Conservation (phyloP, 2,113 vertebrate genomes). For the Cyprinodon brontotheroides region DNA sequence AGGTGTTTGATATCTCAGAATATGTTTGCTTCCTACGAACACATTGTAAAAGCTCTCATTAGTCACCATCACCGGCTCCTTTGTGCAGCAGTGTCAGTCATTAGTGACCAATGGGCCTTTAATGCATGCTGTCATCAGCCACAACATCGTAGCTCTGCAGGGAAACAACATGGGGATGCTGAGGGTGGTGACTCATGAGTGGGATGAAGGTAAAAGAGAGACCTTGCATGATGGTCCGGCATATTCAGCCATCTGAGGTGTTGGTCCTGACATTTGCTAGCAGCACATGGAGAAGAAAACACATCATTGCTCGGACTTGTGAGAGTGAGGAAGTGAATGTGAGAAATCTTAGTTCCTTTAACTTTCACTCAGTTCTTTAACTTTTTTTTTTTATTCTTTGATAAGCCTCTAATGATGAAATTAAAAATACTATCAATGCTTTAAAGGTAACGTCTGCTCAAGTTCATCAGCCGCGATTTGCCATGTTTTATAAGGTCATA, state of each 20-base stretch:
- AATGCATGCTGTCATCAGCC: conserved; percentile 32
- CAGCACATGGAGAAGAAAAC: not conserved
- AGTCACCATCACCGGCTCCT: not conserved
- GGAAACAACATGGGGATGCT: conserved; percentile 8
- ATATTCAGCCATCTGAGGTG: not conserved
- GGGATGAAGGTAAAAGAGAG: conserved; percentile 15
- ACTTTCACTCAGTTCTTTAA: too few relatives aligned
- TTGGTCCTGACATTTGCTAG: not conserved
- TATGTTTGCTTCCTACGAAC: not conserved
- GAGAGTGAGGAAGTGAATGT: not conserved
- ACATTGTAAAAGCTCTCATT: conserved; percentile 5
- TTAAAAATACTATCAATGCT: too few relatives aligned
- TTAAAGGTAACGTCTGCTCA: too few relatives aligned
- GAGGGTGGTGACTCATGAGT: conserved; percentile 31
- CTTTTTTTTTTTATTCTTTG: not conserved
- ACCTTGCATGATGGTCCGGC: not conserved
- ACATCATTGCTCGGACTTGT: not conserved
- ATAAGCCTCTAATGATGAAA: not conserved
- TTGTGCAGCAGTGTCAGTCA: conserved; percentile 16
- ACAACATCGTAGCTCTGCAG: conserved; percentile 2
- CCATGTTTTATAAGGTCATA: too few relatives aligned
- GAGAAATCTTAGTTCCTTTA: not conserved
- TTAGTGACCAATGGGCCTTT: conserved; percentile 40
- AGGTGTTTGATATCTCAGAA: not conserved
- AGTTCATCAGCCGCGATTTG: too few relatives aligned